phyloP scores from a whole-genome alignment of 1,140 invertebrate genomes.

The Mamestra configurata region DNA sequence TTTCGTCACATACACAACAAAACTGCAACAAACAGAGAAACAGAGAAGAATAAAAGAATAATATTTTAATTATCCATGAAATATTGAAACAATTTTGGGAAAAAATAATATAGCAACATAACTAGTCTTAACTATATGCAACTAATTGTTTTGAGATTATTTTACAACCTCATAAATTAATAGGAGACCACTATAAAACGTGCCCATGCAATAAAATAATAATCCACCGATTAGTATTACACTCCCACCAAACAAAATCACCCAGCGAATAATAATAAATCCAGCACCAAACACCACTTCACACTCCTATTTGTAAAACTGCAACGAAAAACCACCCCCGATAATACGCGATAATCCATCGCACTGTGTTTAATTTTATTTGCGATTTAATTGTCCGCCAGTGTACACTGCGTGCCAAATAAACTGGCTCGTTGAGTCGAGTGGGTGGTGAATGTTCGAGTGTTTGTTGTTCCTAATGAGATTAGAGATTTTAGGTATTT shows the following conservation, averaged over 20 bases:
- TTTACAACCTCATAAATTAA: no score
- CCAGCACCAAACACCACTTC: constrained; percentile 28
- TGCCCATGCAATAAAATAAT: constrained; percentile 10
- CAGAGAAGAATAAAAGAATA: no score
- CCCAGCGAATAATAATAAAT: constrained; percentile 12
- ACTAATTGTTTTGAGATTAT: no score
- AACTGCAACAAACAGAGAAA: no score
- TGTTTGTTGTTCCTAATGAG: constrained; percentile 55
- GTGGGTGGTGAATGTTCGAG: constrained; percentile 39
- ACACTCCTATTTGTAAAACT: constrained; percentile 23
- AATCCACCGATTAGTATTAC: constrained; percentile 14
- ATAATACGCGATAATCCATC: constrained; percentile 53
- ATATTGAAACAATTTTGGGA: no score
- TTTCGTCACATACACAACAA: no score
- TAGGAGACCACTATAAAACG: background rate
- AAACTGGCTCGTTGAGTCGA: constrained; percentile 55
- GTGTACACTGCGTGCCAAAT: constrained; percentile 51
- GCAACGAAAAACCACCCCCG: constrained; percentile 46
- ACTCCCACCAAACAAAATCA: constrained; percentile 27
- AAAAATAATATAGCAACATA: no score
- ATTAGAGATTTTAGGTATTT: constrained; percentile 45
- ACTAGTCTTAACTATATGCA: no score
- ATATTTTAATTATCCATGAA: no score
- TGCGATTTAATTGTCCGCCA: constrained; percentile 64
- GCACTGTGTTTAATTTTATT: constrained; percentile 64